Percentiles rank a stretch among this genome's conserved stretches.
Evolutionary conservation across 2,888 invertebrate species (phyloP).

Genomic region (Thyatira batis): DNA sequence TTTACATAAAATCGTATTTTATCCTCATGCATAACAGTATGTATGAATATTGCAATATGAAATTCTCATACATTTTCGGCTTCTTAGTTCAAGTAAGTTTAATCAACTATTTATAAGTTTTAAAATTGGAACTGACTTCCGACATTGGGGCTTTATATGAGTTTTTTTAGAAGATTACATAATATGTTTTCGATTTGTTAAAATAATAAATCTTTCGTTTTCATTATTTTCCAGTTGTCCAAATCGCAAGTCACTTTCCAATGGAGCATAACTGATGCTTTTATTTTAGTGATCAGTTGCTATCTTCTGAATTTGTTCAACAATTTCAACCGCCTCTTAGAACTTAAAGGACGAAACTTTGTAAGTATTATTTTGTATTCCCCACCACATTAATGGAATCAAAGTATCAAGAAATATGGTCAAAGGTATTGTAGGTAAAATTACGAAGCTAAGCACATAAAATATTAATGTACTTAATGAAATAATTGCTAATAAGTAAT

Average conservation of each 20-base stretch:
- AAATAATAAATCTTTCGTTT: too few relatives aligned
- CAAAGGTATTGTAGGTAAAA: too few relatives aligned
- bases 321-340: constrained; percentile 24
- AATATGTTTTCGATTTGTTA: too few relatives aligned
- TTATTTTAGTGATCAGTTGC: constrained; percentile 17
- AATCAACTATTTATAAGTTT: too few relatives aligned
- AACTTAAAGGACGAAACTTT: constrained; percentile 12
- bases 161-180: too few relatives aligned
- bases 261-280: constrained; percentile 14
- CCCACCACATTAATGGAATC: too few relatives aligned
- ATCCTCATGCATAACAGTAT: not conserved
- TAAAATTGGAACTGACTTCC: too few relatives aligned
- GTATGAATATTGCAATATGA: not conserved
- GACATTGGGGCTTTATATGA: too few relatives aligned
- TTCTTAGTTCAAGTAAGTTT: constrained; percentile 2
- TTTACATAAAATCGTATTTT: not conserved
- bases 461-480: too few relatives aligned
- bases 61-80: constrained; percentile 6
- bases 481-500: too few relatives aligned
- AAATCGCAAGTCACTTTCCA: constrained; percentile 18
- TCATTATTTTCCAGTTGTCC: constrained; percentile 20
- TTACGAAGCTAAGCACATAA: too few relatives aligned
- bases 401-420: too few relatives aligned
- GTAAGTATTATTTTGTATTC: constrained; percentile 12
- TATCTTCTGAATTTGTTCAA: constrained; percentile 26